Evolutionary conservation across 2,113 vertebrate genomes (phyloP).

Genomic region (Cephalopterus ornatus): DNA sequence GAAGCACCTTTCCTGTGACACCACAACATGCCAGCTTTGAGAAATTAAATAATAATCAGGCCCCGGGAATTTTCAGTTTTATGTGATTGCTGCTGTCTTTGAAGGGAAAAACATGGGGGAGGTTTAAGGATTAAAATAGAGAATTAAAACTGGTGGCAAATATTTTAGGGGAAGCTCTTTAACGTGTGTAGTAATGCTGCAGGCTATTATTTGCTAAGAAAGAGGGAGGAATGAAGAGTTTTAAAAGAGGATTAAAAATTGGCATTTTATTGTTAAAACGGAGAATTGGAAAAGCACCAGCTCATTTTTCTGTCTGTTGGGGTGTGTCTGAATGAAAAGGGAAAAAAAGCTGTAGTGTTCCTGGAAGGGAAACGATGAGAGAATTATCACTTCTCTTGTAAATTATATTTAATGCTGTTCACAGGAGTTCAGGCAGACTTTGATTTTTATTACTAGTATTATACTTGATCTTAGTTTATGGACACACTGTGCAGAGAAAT

Average conservation of each 20-base stretch:
- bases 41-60: not conserved
- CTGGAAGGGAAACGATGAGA: not conserved
- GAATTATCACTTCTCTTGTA: not conserved
- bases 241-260: constrained; percentile 1
- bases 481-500: not conserved
- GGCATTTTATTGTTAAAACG: not conserved
- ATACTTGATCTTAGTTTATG: not conserved
- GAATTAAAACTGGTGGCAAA: not conserved
- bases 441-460: not conserved
- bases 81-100: not conserved
- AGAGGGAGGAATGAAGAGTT: not conserved
- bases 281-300: not conserved
- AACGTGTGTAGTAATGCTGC: not conserved
- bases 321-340: not conserved
- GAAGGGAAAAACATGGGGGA: not conserved
- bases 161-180: not conserved
- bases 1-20: not conserved
- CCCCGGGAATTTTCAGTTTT: not conserved
- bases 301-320: not conserved
- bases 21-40: rapidly evolving
- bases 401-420: not conserved
- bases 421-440: not conserved
- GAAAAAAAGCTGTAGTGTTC: not conserved
- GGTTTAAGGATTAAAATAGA: not conserved
- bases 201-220: not conserved